Evolutionary conservation across 2,113 vertebrate species (phyloP).

Genomic region (Buteo buteo): DNA sequence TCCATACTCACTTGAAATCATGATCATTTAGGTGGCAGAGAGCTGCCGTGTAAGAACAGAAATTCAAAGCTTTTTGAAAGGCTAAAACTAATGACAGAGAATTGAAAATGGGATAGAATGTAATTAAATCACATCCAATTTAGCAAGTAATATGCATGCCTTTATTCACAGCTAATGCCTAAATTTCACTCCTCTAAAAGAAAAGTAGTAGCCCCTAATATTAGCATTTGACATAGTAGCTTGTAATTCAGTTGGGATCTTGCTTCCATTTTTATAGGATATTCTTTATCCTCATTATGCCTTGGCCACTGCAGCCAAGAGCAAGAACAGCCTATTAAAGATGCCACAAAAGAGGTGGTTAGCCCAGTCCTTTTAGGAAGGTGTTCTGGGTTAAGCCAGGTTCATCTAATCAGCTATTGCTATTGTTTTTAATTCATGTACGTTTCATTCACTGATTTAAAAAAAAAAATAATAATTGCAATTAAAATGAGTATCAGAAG

Average conservation of each 20-base stretch:
- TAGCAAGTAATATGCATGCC: not conserved
- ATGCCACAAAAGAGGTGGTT: not conserved
- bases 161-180: constrained; percentile 20
- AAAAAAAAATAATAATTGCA: not conserved
- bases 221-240: not conserved
- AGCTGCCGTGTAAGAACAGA: not conserved
- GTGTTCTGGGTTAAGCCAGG: not conserved
- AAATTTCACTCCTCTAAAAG: constrained; percentile 25
- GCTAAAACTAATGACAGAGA: constrained; percentile 14
- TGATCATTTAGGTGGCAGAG: not conserved
- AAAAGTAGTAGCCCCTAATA: not conserved
- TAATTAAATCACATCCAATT: constrained; percentile 26
- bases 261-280: not conserved
- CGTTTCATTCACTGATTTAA: not conserved
- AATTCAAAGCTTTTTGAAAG: not conserved
- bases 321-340: not conserved
- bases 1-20: not conserved
- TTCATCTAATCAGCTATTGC: not conserved
- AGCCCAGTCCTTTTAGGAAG: not conserved
- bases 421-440: not conserved
- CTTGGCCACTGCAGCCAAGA: not conserved
- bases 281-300: not conserved
- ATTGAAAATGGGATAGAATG: constrained; percentile 15
- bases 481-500: not conserved
- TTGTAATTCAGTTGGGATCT: not conserved